A percentile compares a stretch with the other conserved stretches of the same genome.
Evolutionary conservation across 2,797 vertebrate species (phyloP).

Genomic region (Diplodus puntazzo): DNA sequence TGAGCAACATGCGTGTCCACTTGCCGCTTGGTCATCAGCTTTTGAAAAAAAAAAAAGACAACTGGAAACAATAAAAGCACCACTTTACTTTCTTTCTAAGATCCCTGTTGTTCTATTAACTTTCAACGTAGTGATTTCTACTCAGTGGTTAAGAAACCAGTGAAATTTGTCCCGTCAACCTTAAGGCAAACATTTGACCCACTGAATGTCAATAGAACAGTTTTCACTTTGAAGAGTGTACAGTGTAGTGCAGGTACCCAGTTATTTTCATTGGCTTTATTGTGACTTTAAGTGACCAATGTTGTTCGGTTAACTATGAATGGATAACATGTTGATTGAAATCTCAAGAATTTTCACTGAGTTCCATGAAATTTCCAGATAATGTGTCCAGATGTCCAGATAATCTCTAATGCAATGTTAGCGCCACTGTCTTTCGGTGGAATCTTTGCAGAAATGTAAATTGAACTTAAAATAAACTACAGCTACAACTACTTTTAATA

Average conservation of each 20-base stretch:
- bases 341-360: background rate
- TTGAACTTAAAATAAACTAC: too few relatives aligned
- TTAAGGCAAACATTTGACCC: constrained; percentile 15
- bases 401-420: background rate
- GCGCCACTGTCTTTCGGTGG: background rate
- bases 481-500: too few relatives aligned
- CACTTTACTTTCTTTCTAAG: constrained; percentile 10
- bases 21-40: constrained; percentile 26
- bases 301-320: constrained; percentile 11
- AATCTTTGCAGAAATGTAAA: too few relatives aligned
- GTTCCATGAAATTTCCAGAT: constrained; percentile 19
- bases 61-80: constrained; percentile 16
- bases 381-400: too few relatives aligned
- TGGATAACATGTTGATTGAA: constrained; percentile 2
- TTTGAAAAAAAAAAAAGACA: background rate
- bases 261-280: constrained; percentile 1
- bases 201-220: constrained; percentile 23
- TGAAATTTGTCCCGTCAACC: constrained; percentile 9
- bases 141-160: background rate
- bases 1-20: constrained; percentile 70
- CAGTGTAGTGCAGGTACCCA: background rate
- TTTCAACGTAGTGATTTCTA: background rate
- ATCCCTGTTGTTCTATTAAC: constrained; percentile 24
- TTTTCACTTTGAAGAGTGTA: background rate
- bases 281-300: background rate